These are phyloP conservation scores for Heptranchias perlo DNA, from an alignment of 2,113 vertebrate genomes.

Conservation along the genomic window DNA sequence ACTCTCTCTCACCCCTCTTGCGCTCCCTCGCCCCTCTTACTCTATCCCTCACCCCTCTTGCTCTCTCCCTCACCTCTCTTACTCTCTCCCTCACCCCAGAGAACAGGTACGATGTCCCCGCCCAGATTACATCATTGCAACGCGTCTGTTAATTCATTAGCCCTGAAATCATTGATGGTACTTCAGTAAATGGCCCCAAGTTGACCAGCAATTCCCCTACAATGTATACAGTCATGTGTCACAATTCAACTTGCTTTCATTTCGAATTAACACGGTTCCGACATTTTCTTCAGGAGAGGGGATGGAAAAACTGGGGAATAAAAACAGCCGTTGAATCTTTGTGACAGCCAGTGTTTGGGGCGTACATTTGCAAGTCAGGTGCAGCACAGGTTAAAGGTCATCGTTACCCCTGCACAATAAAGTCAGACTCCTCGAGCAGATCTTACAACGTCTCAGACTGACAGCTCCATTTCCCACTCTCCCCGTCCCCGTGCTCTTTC, in stretches of 20 bases:
- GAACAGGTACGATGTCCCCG: neutral
- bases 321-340: neutral
- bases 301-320: neutral
- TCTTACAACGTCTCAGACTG: neutral
- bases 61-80: neutral
- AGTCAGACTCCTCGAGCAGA: neutral
- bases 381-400: neutral
- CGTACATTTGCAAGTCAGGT: neutral
- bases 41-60: too few relatives aligned
- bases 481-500: neutral
- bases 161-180: too few relatives aligned
- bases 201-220: too few relatives aligned
- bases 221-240: neutral
- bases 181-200: neutral
- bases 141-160: neutral
- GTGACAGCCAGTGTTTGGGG: neutral
- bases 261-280: too few relatives aligned
- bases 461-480: neutral
- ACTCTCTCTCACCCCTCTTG: constrained; percentile 37
- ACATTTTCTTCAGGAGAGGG: neutral
- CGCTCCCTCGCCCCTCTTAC: too few relatives aligned
- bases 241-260: neutral
- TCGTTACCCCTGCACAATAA: neutral
- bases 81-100: neutral
- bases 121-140: neutral